Base-by-base conservation (phyloP, 2,113 vertebrate genomes). In the Eidolon helvum region DNA sequence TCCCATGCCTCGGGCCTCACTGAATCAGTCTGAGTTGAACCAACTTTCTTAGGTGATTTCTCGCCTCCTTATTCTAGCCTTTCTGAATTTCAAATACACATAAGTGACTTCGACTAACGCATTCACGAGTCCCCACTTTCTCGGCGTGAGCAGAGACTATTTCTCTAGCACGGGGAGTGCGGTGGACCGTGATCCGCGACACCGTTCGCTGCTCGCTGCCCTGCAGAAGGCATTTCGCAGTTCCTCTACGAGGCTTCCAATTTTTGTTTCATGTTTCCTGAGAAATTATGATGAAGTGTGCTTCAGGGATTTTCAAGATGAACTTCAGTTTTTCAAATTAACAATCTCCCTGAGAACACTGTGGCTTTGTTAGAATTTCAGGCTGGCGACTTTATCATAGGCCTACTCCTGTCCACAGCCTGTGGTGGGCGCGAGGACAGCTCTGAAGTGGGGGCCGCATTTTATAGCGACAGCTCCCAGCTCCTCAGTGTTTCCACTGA, bases 301-400 rank as follows among this genome's bases (percentile, higher is more conserved):
- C 82, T 85, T 61, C 57, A n/a, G 43, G 53, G 66, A 12, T 91
- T 65, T 92, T 84, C 40, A 50, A 97, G 89, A 95, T 55, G 83
- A 96, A 61, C 30, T 90, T 91, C 43, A 59, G 71, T 77, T 88
- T 50, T 95, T 94, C 75, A 75, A 88, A 95, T 93, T 91, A 94
- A 88, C 65, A 72, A 21, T 85, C 95, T 92, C 75, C 75, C 75
- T 87, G 21, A 95, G 87, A 92, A 94, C 88, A 94, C 35, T 10
- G 43, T 38, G 43, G 65, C 45, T 95, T 88, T 96, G 92, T 95
- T 89, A 65, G 90, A 84, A 90, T 59, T 48, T 75, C 78, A 75
- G 43, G 75, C 59, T 66, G 69, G 19, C 90, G 79, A 55, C 91
- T 95, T 93, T 83, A 87, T 96, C 97, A 96, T 94, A 91, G 86